Conservation (phyloP, 1,140 invertebrate species). For the Halictus rubicundus region DNA sequence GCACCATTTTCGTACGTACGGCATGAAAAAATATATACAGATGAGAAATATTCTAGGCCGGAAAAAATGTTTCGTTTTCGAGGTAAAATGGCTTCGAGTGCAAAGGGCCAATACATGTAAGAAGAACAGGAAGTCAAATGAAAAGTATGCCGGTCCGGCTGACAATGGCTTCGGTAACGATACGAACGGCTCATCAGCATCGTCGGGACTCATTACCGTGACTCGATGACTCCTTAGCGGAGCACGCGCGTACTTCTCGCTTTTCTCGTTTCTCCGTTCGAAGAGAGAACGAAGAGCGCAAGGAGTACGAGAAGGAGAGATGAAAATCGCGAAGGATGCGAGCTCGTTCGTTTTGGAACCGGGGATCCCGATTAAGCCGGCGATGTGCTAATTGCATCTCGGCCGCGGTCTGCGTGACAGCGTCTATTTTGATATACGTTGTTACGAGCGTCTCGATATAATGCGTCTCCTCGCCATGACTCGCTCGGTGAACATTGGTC, state of each 20-base stretch:
- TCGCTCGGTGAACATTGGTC: background rate
- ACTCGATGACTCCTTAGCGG: slow-evolving; percentile 24
- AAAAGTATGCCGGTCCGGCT: no score
- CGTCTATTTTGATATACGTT: slow-evolving; percentile 37
- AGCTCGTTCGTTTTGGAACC: slow-evolving; percentile 35
- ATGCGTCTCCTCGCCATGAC: background rate
- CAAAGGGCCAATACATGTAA: no score
- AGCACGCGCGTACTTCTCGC: slow-evolving; percentile 25
- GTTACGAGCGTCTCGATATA: background rate
- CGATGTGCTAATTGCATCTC: slow-evolving; percentile 50
- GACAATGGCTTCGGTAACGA: background rate
- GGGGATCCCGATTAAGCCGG: slow-evolving; percentile 52
- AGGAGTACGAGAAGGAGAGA: no score
- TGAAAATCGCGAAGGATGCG: background rate
- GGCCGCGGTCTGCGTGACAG: slow-evolving; percentile 37
- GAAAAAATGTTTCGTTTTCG: no score
- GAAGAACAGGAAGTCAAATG: no score
- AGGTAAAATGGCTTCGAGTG: no score
- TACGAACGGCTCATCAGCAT: background rate
- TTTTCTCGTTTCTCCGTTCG: slow-evolving; percentile 17
- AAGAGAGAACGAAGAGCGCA: background rate
- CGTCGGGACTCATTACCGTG: background rate
- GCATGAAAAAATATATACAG: no score
- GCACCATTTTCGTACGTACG: no score
- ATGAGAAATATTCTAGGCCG: no score